A percentile compares a stretch with the other conserved stretches of the same genome.
Evolutionary conservation across 1,140 invertebrate species (phyloP).

Genomic region (Stegodyphus dumicola): DNA sequence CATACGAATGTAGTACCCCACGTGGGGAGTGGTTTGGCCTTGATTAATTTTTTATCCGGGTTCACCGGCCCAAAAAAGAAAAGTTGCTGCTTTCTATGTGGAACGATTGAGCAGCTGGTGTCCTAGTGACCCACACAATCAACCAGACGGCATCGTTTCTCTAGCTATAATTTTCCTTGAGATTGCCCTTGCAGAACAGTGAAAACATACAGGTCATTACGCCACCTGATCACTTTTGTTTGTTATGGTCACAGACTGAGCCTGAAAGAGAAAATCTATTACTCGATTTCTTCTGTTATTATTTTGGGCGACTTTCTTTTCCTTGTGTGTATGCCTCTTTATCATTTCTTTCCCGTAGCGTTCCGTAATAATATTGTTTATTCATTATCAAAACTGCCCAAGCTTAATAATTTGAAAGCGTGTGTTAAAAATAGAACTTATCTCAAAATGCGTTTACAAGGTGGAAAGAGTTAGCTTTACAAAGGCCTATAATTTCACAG

Average conservation of each 20-base stretch:
- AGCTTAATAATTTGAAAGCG: no score
- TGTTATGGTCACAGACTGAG: not conserved
- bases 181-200: slow-evolving; percentile 26
- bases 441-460: no score
- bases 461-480: no score
- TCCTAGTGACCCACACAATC: slow-evolving; percentile 27
- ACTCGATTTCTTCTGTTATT: no score
- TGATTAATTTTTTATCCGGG: slow-evolving; percentile 41
- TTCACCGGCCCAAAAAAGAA: slow-evolving; percentile 22
- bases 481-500: no score
- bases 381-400: no score
- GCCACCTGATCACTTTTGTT: not conserved
- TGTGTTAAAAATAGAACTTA: no score
- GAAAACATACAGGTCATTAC: slow-evolving; percentile 2
- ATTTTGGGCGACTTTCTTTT: no score
- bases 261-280: not conserved
- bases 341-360: no score
- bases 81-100: not conserved
- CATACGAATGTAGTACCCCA: not conserved
- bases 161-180: slow-evolving; percentile 15
- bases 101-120: slow-evolving; percentile 25
- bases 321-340: no score
- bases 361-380: no score
- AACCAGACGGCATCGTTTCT: not conserved
- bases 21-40: slow-evolving; percentile 24